Conservation (phyloP, 2,113 vertebrate species). For the Cromileptes altivelis region DNA sequence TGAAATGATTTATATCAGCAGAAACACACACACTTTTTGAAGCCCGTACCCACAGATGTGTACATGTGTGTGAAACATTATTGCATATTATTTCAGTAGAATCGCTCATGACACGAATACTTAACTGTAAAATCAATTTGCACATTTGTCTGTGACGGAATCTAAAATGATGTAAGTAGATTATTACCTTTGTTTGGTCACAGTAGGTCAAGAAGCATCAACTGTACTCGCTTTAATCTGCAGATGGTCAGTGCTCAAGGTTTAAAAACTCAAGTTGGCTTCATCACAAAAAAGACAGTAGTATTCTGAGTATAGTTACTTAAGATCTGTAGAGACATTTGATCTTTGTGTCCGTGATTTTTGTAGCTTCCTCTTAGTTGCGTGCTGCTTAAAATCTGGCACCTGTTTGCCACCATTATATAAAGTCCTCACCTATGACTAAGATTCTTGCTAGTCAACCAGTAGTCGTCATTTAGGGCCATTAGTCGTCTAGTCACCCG, state of each 20-base stretch:
- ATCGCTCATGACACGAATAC: constrained; percentile 61
- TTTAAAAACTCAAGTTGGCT: background rate
- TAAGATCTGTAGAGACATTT: no score
- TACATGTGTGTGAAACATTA: constrained; percentile 60
- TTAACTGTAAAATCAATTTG: constrained; percentile 69
- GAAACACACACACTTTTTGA: constrained; percentile 60
- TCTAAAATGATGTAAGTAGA: constrained; percentile 30
- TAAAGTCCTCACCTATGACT: no score
- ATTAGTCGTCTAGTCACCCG: no score
- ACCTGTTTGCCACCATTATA: no score
- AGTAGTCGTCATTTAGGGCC: no score
- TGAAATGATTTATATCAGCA: constrained; percentile 86
- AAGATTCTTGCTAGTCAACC: no score
- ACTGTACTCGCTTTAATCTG: constrained; percentile 9
- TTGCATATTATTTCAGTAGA: constrained; percentile 57
- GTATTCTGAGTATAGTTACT: background rate
- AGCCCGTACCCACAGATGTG: constrained; percentile 50
- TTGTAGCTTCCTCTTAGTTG: no score
- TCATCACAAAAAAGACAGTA: no score
- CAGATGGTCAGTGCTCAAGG: constrained; percentile 40
- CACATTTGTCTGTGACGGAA: constrained; percentile 66
- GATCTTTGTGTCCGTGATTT: no score
- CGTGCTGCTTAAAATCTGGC: no score
- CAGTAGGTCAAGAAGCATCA: constrained; percentile 4
- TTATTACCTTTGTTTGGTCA: constrained; percentile 52